Evolutionary conservation across 2,797 vertebrate genomes (phyloP).

Genomic region (Peromyscus melanophrys): DNA sequence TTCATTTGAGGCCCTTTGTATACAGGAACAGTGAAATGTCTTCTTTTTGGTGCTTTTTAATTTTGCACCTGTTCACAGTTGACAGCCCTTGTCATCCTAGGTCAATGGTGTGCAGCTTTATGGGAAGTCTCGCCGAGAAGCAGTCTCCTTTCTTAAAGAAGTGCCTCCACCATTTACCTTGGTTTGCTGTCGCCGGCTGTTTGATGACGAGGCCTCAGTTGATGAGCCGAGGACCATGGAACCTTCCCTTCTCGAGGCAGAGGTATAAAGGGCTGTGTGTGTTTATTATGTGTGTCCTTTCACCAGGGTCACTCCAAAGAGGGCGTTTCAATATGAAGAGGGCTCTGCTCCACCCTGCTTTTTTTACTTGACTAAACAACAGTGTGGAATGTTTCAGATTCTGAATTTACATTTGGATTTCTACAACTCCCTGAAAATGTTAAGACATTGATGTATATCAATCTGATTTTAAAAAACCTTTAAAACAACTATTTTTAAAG

Average conservation of each 20-base stretch:
- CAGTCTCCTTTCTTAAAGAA: constrained; percentile 95
- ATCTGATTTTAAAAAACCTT: background rate
- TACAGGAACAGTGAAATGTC: background rate
- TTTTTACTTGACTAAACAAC: background rate
- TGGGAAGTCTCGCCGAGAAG: constrained; percentile 95
- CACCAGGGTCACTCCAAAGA: background rate
- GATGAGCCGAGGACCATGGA: constrained; percentile 86
- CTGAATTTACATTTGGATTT: background rate
- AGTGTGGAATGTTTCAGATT: background rate
- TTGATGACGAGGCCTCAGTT: constrained; percentile 91
- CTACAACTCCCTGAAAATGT: background rate
- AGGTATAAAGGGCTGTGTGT: constrained; percentile 82
- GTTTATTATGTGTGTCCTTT: accelerated
- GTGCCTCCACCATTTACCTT: constrained; percentile 96
- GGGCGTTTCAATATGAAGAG: background rate
- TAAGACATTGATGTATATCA: background rate
- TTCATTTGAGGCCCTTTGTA: background rate
- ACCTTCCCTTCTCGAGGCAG: constrained; percentile 29
- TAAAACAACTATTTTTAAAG: no score
- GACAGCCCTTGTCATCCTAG: constrained; percentile 84
- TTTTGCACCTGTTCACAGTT: background rate
- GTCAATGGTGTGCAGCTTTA: constrained; percentile 95
- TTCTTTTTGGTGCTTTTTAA: background rate
- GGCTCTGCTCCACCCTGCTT: background rate
- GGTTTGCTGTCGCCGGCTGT: constrained; percentile 95